These are phyloP conservation scores for Pygathrix nemaeus DNA, from an alignment of 2,113 vertebrate species.

Conservation along the genomic window DNA sequence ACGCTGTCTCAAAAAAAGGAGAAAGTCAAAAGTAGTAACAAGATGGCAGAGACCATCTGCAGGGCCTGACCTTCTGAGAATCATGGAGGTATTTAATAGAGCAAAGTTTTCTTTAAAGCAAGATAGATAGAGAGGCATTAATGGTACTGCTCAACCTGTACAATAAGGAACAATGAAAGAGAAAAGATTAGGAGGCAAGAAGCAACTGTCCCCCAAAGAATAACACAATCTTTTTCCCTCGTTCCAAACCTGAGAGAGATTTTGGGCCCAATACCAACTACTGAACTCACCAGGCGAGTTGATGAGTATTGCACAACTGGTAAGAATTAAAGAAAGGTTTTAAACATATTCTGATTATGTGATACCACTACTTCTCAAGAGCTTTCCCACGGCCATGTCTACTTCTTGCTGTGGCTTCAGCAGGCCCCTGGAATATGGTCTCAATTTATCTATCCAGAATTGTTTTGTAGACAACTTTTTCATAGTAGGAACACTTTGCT, in stretches of 20 bases:
- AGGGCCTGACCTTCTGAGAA: background rate
- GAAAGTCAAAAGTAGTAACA: background rate
- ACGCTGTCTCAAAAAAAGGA: too few species aligned
- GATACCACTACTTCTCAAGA: background rate
- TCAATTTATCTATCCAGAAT: background rate
- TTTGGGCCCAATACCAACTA: background rate
- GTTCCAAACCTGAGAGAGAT: background rate
- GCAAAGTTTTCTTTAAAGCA: background rate
- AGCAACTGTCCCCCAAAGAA: background rate
- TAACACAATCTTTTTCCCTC: background rate
- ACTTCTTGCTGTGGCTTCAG: background rate
- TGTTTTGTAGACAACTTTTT: background rate
- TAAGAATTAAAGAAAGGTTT: background rate
- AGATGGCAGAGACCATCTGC: background rate
- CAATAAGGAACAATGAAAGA: background rate
- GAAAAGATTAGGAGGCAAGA: background rate
- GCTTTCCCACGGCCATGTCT: background rate
- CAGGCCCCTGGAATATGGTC: background rate
- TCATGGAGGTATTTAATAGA: background rate
- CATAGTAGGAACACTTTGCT: background rate
- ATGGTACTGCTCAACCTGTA: background rate
- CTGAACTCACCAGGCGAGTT: background rate
- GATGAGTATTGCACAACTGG: fast-evolving
- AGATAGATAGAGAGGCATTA: background rate
- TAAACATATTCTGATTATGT: background rate